These are phyloP conservation scores for Serrognathus titanus DNA, from an alignment of 2,888 invertebrate genomes.

Conservation along the genomic window DNA sequence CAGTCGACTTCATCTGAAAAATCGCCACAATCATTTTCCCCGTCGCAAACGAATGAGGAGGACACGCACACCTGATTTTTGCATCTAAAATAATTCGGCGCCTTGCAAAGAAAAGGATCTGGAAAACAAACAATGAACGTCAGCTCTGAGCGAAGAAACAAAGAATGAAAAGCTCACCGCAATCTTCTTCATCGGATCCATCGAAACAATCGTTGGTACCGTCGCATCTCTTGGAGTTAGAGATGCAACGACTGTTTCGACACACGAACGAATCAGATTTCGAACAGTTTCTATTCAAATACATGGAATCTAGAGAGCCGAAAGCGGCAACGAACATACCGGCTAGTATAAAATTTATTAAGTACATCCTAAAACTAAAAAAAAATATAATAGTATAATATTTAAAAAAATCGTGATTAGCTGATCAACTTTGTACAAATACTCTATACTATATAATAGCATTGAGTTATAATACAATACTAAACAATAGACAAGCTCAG, in stretches of 20 bases:
- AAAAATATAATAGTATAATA: not conserved
- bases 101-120: conserved; percentile 30
- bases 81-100: conserved; percentile 42
- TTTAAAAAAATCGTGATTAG: no score
- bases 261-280: conserved; percentile 27
- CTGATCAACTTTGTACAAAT: not conserved
- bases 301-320: conserved; percentile 21
- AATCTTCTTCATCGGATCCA: conserved; percentile 32
- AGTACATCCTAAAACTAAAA: conserved; percentile 20
- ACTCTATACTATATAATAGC: no score
- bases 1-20: conserved; percentile 47
- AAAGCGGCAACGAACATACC: conserved; percentile 4
- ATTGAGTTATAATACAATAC: no score
- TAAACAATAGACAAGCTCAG: not conserved
- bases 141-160: not conserved
- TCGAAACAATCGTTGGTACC: conserved; percentile 32
- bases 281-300: conserved; percentile 24
- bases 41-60: conserved; percentile 43
- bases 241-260: conserved; percentile 28
- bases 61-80: conserved; percentile 42
- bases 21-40: conserved; percentile 47
- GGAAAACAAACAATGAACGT: not conserved
- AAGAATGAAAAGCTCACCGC: conserved; percentile 26
- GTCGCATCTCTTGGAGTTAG: conserved; percentile 28
- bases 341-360: conserved; percentile 16